Evolutionary conservation across 2,797 vertebrate species (phyloP).

Genomic region (Cirrhinus molitorella): DNA sequence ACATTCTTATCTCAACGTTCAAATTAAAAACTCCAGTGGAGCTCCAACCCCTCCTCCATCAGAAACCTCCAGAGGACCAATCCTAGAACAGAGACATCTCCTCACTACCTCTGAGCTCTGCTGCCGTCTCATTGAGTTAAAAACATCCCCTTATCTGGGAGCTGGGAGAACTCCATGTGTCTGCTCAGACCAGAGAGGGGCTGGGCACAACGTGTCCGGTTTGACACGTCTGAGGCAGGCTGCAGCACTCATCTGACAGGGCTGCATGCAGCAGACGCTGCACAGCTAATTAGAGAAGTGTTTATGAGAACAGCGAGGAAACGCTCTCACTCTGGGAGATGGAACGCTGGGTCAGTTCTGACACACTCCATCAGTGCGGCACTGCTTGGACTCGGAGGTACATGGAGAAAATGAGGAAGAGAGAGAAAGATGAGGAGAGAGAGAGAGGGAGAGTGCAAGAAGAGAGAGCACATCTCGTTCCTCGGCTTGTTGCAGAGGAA

Average conservation of each 20-base stretch:
- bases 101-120: constrained; percentile 40
- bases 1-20: constrained; percentile 44
- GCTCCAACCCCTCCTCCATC: constrained; percentile 38
- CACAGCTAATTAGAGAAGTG: constrained; percentile 80
- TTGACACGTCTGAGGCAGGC: constrained; percentile 73
- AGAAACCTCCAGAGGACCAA: constrained; percentile 46
- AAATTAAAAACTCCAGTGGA: constrained; percentile 34
- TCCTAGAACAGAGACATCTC: constrained; percentile 44
- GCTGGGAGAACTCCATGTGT: constrained; percentile 55
- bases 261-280: constrained; percentile 61
- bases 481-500: constrained; percentile 27
- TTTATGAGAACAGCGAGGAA: constrained; percentile 67
- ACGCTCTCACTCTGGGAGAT: constrained; percentile 61
- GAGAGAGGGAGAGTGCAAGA: constrained; percentile 15
- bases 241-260: constrained; percentile 69
- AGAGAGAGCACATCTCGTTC: constrained; percentile 36
- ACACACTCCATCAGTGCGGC: constrained; percentile 58
- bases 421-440: constrained; percentile 19
- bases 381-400: constrained; percentile 52
- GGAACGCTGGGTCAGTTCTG: constrained; percentile 62
- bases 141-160: constrained; percentile 49
- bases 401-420: constrained; percentile 36
- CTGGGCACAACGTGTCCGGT: constrained; percentile 63
- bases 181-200: constrained; percentile 63
- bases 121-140: constrained; percentile 45